Base-by-base conservation (phyloP, 2,113 vertebrate genomes). In the Ochotona princeps region DNA sequence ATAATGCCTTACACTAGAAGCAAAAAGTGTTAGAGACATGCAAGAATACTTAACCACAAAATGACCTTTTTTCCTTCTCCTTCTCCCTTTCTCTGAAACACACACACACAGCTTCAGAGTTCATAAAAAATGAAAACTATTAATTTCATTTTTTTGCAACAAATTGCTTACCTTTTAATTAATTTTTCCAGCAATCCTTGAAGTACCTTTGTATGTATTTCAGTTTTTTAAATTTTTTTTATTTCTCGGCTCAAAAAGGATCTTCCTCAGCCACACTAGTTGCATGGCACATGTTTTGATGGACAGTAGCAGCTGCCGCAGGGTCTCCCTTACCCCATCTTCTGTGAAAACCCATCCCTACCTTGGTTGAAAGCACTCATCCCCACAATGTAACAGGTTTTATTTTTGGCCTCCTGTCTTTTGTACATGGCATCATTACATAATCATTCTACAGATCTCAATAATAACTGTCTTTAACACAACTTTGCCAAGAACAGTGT, bases 381-480 rank as follows among this genome's bases (percentile, higher is more conserved):
- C 69, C 18, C 3, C 30, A 18, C 15, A 79, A 26, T 83, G 3
- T 49, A 5, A 20, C 32, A 57, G 28, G 38, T 14, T 79, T 35
- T 80, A n/a, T 76, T 30, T n/a, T 65, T 81, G 25, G n/a, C 57
- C 83, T 73, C 63, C 7, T 75, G 26, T 17, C 25, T 66, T 57
- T 80, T 57, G 25, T 17, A 35, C 13, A 30, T 66, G 10, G 51
- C 73, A 87, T 82, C 18, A 21, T 70, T 4, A 73, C 6, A 6
- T 76, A 89, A 84, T 87, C 26, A 76, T 67, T 38, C 38, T 81
- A 85, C 8, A 51, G 8, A 4, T 86, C 30, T 54, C 63, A 79
- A 72, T 69, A 87, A 88, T 75, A 14, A 72, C 8, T 51, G 85
- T 83, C 38, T 87, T 75, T 90, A 78, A 88, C 26, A 49, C 9